Base-by-base conservation (phyloP, 2,113 vertebrate species). In the Grus americana region DNA sequence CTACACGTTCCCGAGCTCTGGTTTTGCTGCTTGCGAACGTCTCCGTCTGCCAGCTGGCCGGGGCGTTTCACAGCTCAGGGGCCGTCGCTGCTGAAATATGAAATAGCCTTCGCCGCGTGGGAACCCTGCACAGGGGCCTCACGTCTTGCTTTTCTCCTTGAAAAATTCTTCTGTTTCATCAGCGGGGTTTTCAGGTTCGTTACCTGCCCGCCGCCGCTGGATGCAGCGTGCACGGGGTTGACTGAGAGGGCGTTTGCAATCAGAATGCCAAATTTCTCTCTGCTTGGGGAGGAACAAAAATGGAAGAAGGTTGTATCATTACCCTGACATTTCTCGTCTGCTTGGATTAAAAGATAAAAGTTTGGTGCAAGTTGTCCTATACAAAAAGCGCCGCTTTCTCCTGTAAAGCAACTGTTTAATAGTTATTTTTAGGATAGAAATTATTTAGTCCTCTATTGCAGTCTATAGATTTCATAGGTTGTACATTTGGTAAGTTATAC, bases 141-240 rank as follows among this genome's bases (percentile, higher is more conserved):
- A 3, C 0, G 0, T 61, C 46, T 46, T 50, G 30, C 17, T 27
- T 61, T 96, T 82, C 34, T 49, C 66, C 55, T 24, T 52, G 34
- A 79, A 66, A 80, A 75, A 29, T 26, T 29, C 11, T 65, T 36
- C 70, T 55, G 3, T 46, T 88, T 78, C 26, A 18, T 66, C 5
- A 6, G 11, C 1, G 2, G n/a, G 32, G 9, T 71, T 88, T 86
- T 66, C 13, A 22, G 15, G 40, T 70, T 30, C 40, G 0, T 21
- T 42, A 42, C 62, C 26, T 66, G 34, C 46, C 55, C 72, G 50
- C 23, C 3, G 8, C 34, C 6, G 12, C 36, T 32, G 26, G 10
- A 10, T 23, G n/a, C 55, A 11, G 20, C 0, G 4, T 1, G 18
- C 14, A 8, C 10, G 32, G 19, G 12, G 42, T 8, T 67, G n/a